Evolutionary conservation across 1,140 invertebrate species (phyloP).

Genomic region (Nylanderia fulva): DNA sequence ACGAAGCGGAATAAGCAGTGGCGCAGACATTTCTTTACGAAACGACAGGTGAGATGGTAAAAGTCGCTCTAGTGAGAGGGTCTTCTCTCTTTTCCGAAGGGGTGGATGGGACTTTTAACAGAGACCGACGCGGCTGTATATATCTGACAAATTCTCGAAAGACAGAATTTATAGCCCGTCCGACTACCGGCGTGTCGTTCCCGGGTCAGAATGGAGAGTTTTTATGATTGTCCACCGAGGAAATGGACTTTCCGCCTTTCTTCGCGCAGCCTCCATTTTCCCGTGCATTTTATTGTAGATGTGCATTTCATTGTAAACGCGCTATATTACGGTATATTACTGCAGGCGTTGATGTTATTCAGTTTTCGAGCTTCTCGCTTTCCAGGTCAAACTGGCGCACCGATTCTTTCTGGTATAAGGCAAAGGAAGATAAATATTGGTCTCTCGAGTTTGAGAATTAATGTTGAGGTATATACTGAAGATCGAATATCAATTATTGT

Average conservation of each 20-base stretch:
- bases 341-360: background rate
- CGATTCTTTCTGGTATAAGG: background rate
- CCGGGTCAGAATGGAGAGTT: conserved; percentile 39
- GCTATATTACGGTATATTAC: conserved; percentile 40
- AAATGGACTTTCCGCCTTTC: conserved; percentile 29
- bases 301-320: conserved; percentile 20
- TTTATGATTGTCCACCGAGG: conserved; percentile 11
- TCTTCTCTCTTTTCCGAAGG: conserved; percentile 24
- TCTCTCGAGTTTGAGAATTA: background rate
- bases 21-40: conserved; percentile 66
- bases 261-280: conserved; percentile 1
- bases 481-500: background rate
- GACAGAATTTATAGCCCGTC: conserved; percentile 72
- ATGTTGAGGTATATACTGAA: background rate
- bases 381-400: background rate
- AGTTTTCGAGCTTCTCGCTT: background rate
- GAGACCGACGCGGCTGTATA: background rate
- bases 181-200: background rate
- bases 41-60: conserved; percentile 82
- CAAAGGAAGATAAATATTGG: background rate
- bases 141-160: conserved; percentile 80
- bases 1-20: conserved; percentile 50
- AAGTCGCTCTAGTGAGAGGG: conserved; percentile 64
- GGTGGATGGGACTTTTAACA: background rate
- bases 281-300: conserved; percentile 14